Percentiles rank a stretch among this genome's conserved stretches.
Conservation (phyloP, 2,113 vertebrate genomes). For the Hippocampus abdominalis region DNA sequence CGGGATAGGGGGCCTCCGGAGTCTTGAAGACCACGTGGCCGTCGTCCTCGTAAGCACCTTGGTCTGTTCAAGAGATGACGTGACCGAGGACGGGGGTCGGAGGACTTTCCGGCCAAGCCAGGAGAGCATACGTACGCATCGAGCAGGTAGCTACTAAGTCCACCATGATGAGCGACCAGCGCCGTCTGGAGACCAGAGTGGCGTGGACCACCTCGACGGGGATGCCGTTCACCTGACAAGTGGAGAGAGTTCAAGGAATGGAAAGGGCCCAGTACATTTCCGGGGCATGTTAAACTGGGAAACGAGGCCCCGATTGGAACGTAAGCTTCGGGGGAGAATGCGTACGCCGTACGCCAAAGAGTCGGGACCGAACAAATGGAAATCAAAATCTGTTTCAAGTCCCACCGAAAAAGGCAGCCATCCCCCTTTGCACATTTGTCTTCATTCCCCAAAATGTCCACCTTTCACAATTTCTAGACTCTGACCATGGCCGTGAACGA, state of each 20-base stretch:
- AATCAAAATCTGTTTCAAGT: no score
- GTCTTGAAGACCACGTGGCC: slow-evolving; percentile 47
- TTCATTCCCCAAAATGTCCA: no score
- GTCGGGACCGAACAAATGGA: no score
- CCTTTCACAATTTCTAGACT: background rate
- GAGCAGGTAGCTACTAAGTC: slow-evolving; percentile 60
- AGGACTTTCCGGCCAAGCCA: no score
- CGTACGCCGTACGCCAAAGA: no score
- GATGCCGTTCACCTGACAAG: slow-evolving; percentile 47
- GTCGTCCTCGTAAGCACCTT: slow-evolving; percentile 26
- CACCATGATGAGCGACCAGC: slow-evolving; percentile 51
- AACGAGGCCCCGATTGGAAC: no score
- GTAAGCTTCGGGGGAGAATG: no score
- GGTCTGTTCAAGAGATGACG: slow-evolving; percentile 30
- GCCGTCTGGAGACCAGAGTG: slow-evolving; percentile 55
- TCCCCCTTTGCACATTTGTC: no score
- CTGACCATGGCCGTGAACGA: slow-evolving; percentile 46
- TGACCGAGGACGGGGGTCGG: background rate
- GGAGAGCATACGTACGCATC: slow-evolving; percentile 26
- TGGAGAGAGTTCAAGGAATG: background rate
- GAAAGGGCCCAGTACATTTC: background rate
- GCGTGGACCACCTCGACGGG: slow-evolving; percentile 55
- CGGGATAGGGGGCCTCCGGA: slow-evolving; percentile 34
- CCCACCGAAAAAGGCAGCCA: no score
- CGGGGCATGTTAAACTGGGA: background rate